Evolutionary conservation across 2,888 invertebrate species (phyloP), one percentile per base, ranked within the genome.

Genomic region (Enoplolaimus lenunculus): DNA sequence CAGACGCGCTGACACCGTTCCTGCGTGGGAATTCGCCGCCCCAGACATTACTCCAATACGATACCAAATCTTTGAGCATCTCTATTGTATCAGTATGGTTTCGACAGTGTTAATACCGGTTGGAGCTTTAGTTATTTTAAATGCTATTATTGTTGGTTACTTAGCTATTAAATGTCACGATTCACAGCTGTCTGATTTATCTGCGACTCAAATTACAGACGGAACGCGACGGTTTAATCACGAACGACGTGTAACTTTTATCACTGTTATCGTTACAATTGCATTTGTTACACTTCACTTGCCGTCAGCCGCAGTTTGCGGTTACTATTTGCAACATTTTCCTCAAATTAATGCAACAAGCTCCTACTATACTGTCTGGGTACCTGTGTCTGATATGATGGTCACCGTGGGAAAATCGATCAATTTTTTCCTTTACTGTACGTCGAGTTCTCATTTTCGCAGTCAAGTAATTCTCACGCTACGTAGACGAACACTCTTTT

Each of bases 361-460:
- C 21, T 13, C 21, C 45, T 45, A 45, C 21, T 45, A 45, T 21
- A 45, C 45, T 45, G 21, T 45, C 64, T 62, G 64, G 29, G 30
- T 62, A n/a, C 64, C 29, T 7, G 7, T 62, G 13, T 62, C 64
- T n/a, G 28, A 62, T 28, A 28, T 62, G 7, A 7, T 62, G 7
- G 64, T 62, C 7, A 62, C n/a, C 33, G n/a, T n/a, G 13, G 64
- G 64, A 13, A 62, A n/a, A 62, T 7, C n/a, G 16, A n/a, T n/a
- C 7, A 62, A 62, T 62, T 62, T 62, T 62, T 31, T 62, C 64
- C n/a, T 62, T 13, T 62, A 62, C 64, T 62, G 64, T 62, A 28
- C 28, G n/a, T 28, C 64, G 13, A 62, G 64, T n/a, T 62, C 64
- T 31, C n/a, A 62, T 31, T 62, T 62, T n/a, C 64, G 64, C 7